Conservation (phyloP, 2,797 vertebrate species). For the Merluccius polli region DNA sequence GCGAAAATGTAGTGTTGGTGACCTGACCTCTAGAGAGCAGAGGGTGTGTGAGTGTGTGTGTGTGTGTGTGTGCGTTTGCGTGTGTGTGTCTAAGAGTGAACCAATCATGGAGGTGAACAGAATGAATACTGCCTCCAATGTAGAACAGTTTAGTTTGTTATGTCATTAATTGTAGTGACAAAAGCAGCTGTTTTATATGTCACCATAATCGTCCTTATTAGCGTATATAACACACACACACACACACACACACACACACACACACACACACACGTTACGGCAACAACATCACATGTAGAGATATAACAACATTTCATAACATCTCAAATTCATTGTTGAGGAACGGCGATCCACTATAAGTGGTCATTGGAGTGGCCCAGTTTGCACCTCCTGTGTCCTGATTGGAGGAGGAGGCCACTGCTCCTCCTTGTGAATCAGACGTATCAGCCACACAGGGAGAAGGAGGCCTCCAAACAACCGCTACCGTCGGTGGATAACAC, state of each 20-base stretch:
- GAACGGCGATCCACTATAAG: too few relatives aligned
- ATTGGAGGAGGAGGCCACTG: too few relatives aligned
- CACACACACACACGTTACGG: not conserved
- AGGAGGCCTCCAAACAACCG: too few relatives aligned
- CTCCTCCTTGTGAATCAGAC: too few relatives aligned
- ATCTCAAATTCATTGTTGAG: too few relatives aligned
- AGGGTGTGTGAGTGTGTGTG: not conserved
- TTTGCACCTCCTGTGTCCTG: too few relatives aligned
- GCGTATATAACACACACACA: slow-evolving; percentile 5
- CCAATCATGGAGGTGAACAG: not conserved
- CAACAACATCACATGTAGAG: too few relatives aligned
- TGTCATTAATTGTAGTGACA: not conserved
- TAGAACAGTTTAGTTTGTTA: not conserved
- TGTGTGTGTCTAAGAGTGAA: too few relatives aligned
- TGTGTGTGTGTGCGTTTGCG: not conserved
- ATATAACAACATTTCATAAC: too few relatives aligned
- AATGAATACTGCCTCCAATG: not conserved
- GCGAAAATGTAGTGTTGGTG: not conserved
- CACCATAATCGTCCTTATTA: not conserved
- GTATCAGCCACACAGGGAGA: too few relatives aligned
- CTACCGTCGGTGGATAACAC: too few relatives aligned
- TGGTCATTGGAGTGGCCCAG: too few relatives aligned
- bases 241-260: slow-evolving; percentile 13
- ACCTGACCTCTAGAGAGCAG: slow-evolving; percentile 1
- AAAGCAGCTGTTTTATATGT: not conserved